Base-by-base conservation (phyloP, 2,797 vertebrate species). In the Poeciliopsis infans region DNA sequence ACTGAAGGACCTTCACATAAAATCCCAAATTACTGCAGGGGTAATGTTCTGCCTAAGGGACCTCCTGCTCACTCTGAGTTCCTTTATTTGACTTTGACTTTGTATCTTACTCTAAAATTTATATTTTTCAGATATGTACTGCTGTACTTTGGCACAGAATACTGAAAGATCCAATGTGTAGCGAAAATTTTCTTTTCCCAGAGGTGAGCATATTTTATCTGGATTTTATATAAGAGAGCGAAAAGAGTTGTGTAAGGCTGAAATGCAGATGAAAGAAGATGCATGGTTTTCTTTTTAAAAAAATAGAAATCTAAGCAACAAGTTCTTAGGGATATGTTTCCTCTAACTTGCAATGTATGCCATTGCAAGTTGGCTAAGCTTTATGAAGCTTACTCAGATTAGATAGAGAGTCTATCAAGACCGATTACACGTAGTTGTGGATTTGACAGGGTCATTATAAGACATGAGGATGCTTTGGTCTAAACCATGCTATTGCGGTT, bases 1-100 rank as follows among this genome's bases (percentile, higher is more conserved):
- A 61, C 46, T 36, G 73, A 80, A 86, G 85, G 85, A 72, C 82
- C 85, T 46, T 75, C 72, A 77, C 85, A 84, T 72, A 88, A 83
- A 91, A 87, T 66, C 41, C 77, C 73, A 88, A 86, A 92, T 88
- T 81, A 86, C 79, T 85, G 76, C 23, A n/a, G 75, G 80, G 82
- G 43, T 75, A 79, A 90, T 85, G 76, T 75, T 74, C 39, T 57
- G 75, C 80, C 74, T 51, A 77, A 83, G 77, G 85, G 41, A 79
- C 75, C 78, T 79, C 75, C 43, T 53, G 51, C 73, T 74, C 81
- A 76, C 64, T 76, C 74, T 77, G 68, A 84, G 80, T 61, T 83
- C 53, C 53, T 77, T 84, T 85, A 79, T 81, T 75, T 80, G 80
- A 79, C 80, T 76, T 81, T 80, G 72, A 77, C 82, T 81, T 73